Evolutionary conservation across 2,888 invertebrate species (phyloP), one percentile per base, ranked within the genome.

Genomic region (Formica aserva): DNA sequence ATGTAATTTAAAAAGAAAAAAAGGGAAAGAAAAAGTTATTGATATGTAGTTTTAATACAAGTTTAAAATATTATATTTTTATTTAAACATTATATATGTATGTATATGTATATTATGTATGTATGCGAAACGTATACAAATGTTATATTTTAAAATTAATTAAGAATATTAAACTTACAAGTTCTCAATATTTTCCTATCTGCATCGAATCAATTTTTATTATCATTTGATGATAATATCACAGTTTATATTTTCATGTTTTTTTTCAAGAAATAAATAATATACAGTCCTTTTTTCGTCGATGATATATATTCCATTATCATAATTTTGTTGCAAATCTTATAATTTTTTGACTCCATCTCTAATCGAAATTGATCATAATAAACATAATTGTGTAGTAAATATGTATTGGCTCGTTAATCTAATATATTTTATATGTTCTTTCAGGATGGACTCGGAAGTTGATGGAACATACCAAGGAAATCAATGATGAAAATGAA

Each of bases 401-500:
- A 38, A n/a, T 74, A 6, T 48, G 26, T 2, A 3, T 67, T 38
- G 60, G 29, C 8, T 41, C 15, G 0, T 38, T 8, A 52, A 52
- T 26, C 1, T 3, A 15, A 52, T 60, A 55, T 32, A 60, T 55
- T 69, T 72, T 83, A 69, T 80, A 63, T 76, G 60, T 83, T 55
- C 78, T 87, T 92, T 92, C 87, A 95, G 95, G 94, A 69, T 95
- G 93, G 92, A 94, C 95, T 41, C 89, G 94, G 71, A 95, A 94
- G 89, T 93, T 95, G 85, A 90, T 94, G 69, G 94, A 95, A 90
- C 92, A 91, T 69, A 91, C 92, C 32, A 91, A 91, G 55, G 93
- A 94, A 35, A 95, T 96, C 83, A 93, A 92, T 15, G 96, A 96
- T 90, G 93, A 94, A 18, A 95, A 96, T 92, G 92, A 94, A 55